Base-by-base conservation (phyloP, 2,113 vertebrate species). In the Urocolius indicus region DNA sequence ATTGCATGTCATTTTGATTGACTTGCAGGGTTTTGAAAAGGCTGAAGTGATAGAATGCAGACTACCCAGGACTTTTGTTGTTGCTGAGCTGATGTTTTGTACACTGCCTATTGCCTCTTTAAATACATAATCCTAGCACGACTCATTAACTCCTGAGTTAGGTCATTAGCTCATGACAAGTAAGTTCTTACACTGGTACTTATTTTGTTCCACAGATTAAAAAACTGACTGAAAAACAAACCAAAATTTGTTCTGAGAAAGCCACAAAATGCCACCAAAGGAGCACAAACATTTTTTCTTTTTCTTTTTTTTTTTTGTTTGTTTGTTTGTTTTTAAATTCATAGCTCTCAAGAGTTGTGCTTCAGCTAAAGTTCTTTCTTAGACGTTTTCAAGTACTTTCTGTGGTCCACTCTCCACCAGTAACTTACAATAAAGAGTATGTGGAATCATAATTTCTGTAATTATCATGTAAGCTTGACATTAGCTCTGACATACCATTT, bases 121-220 rank as follows among this genome's bases (percentile, higher is more conserved):
- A 85, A 73, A 85, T 2, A 66, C 5, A 3, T 66, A 87, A 95
- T 88, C 54, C 74, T 58, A 93, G 62, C 62, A 82, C 36, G 79
- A 58, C 51, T 87, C 66, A 54, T 52, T 77, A 93, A 85, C 32
- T 43, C 43, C 43, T 58, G 67, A 94, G 93, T 90, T 93, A 89
- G 87, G 59, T 93, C 73, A 89, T 87, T 58, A 93, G 49, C 26
- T 54, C 85, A 48, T 12, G 94, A 84, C 76, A 91, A 91, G 72
- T 49, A 91, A 62, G 58, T 85, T 94, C 54, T 66, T 74, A 83
- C 11, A 41, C 0, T 10, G 23, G 46, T 41, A 79, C 52, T 80
- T 87, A 79, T 72, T 91, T 79, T 84, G 58, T 57, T 81, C 12
- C 74, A 76, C 8, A 58, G 41, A 69, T 11, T 4, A 59, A 72